Conservation (phyloP, 1,140 invertebrate species). For the Solenopsis invicta region DNA sequence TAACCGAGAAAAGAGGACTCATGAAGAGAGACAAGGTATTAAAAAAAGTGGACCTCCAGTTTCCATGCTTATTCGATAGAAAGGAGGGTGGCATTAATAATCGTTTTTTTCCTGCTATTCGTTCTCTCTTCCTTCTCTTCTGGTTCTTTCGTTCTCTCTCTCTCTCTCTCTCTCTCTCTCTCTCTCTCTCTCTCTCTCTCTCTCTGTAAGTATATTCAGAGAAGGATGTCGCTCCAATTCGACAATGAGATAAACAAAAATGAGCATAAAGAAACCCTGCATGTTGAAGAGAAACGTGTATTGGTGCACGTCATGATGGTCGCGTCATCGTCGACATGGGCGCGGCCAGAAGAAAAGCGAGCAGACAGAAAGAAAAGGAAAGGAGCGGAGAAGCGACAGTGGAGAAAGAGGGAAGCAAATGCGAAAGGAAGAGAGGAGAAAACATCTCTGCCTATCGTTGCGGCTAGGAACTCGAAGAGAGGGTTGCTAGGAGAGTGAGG, state of each 20-base stretch:
- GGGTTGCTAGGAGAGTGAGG: conserved; percentile 17
- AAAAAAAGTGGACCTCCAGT: not conserved
- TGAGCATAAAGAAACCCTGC: not conserved
- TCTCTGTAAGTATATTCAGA: not conserved
- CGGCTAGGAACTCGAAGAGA: not conserved
- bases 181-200: not conserved
- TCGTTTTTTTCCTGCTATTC: not conserved
- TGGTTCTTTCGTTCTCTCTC: not conserved
- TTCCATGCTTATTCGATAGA: not conserved
- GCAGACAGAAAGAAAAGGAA: conserved; percentile 26
- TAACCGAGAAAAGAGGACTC: conserved; percentile 10
- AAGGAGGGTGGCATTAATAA: not conserved
- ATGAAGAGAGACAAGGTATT: not conserved
- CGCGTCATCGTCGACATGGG: conserved; percentile 64
- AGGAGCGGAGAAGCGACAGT: not conserved
- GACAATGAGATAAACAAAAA: conserved; percentile 21
- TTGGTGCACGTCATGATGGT: conserved; percentile 12
- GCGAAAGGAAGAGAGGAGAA: conserved; percentile 24
- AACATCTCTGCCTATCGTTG: conserved; percentile 12
- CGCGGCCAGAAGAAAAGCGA: conserved; percentile 61
- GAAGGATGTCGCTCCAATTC: not conserved
- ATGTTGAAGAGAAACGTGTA: not conserved
- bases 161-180: not conserved
- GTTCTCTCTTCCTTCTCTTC: not conserved
- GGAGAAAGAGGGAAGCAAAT: not conserved